Conservation (phyloP, 2,113 vertebrate genomes). For the Callocephalon fimbriatum region DNA sequence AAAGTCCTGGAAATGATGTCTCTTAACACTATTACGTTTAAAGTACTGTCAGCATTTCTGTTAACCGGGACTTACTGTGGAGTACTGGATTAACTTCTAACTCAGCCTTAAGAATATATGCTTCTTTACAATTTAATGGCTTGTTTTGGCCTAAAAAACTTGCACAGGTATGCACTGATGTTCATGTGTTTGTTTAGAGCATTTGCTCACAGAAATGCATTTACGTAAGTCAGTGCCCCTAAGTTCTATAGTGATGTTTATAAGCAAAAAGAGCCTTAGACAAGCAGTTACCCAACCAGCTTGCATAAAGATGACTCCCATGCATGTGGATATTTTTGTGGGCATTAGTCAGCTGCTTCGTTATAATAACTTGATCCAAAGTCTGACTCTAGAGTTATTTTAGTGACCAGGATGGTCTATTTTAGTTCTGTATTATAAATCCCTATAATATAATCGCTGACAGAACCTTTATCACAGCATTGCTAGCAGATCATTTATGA, state of each 20-base stretch:
- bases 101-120: neutral
- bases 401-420: constrained; percentile 35
- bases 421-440: constrained; percentile 56
- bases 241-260: neutral
- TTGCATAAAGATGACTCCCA: neutral
- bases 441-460: constrained; percentile 38
- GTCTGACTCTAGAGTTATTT: constrained; percentile 62
- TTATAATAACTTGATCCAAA: constrained; percentile 56
- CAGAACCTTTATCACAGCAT: constrained; percentile 21
- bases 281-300: neutral
- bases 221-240: neutral
- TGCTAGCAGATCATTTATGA: constrained; percentile 14
- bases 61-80: neutral
- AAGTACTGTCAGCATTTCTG: neutral
- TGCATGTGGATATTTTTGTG: constrained; percentile 23
- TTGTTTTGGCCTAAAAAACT: neutral
- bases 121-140: neutral
- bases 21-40: neutral
- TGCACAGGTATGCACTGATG: neutral
- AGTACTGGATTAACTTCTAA: neutral
- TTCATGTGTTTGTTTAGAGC: neutral
- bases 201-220: neutral
- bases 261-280: neutral
- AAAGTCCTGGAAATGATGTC: neutral
- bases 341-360: constrained; percentile 37